Conservation (phyloP, 2,113 vertebrate species). For the Eurypyga helias region DNA sequence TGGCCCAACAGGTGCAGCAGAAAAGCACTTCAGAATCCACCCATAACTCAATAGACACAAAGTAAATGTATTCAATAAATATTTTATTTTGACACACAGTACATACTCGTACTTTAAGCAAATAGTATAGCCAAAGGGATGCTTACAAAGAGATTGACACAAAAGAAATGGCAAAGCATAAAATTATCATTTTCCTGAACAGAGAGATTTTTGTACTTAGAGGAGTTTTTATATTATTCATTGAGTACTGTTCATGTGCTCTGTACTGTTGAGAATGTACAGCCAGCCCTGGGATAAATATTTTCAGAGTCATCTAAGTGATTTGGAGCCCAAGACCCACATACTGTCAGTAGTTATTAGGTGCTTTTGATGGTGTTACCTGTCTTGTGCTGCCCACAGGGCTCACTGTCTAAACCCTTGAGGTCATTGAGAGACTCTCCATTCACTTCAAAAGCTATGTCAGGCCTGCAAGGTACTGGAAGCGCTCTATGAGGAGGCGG, state of each 20-base stretch:
- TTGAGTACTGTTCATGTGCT: neutral
- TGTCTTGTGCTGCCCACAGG: neutral
- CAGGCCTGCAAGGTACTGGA: neutral
- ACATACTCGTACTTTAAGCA: slow-evolving; percentile 8
- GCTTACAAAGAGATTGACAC: neutral
- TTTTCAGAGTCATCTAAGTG: neutral
- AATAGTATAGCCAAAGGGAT: slow-evolving; percentile 44
- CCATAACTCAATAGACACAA: slow-evolving; percentile 18
- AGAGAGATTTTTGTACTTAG: neutral
- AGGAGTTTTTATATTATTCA: neutral
- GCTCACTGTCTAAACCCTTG: neutral
- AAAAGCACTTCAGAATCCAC: neutral
- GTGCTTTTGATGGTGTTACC: neutral
- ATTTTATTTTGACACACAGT: slow-evolving; percentile 58
- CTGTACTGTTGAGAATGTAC: neutral
- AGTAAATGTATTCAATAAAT: slow-evolving; percentile 58
- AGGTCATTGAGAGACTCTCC: neutral
- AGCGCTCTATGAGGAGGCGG: neutral
- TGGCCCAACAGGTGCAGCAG: slow-evolving; percentile 18
- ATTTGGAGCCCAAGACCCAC: neutral
- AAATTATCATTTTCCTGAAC: slow-evolving; percentile 16
- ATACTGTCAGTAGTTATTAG: neutral
- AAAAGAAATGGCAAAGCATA: neutral
- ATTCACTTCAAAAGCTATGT: neutral
- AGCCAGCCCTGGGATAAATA: neutral